Evolutionary conservation across 2,113 vertebrate species (phyloP).

Genomic region (Fregetta grallaria): DNA sequence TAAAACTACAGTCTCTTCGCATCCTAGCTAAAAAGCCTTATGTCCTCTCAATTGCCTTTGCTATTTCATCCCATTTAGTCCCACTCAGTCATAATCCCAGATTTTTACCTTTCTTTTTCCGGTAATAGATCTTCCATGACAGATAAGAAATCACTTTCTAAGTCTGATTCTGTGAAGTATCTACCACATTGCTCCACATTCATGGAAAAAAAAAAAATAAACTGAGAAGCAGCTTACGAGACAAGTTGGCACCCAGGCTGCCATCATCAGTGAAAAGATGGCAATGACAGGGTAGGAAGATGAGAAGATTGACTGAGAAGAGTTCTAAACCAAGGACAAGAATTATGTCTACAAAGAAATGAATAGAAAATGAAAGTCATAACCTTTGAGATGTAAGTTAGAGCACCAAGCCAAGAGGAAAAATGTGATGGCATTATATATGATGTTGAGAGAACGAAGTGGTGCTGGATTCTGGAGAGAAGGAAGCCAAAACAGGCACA

Average conservation of each 20-base stretch:
- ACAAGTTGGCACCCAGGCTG: not conserved
- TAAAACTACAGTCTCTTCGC: not conserved
- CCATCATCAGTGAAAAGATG: not conserved
- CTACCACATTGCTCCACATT: not conserved
- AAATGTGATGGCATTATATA: not conserved
- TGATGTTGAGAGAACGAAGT: not conserved
- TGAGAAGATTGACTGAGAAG: not conserved
- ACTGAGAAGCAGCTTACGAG: not conserved
- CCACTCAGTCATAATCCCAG: not conserved
- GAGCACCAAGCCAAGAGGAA: not conserved
- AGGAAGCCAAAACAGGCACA: not conserved
- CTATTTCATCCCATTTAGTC: not conserved
- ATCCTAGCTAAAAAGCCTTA: not conserved
- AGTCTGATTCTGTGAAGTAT: not conserved
- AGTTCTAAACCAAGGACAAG: not conserved
- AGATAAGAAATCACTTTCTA: not conserved
- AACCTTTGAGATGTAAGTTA: not conserved
- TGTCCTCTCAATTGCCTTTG: not conserved
- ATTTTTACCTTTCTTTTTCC: not conserved
- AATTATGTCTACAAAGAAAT: not conserved
- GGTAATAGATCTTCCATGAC: not conserved
- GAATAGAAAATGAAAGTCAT: not conserved
- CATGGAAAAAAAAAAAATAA: not conserved
- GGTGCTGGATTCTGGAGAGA: not conserved
- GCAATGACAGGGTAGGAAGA: not conserved